A percentile compares a stretch with the other conserved stretches of the same genome.
These are phyloP conservation scores for Lagopus muta DNA, from an alignment of 2,113 vertebrate genomes.

Conservation along the genomic window DNA sequence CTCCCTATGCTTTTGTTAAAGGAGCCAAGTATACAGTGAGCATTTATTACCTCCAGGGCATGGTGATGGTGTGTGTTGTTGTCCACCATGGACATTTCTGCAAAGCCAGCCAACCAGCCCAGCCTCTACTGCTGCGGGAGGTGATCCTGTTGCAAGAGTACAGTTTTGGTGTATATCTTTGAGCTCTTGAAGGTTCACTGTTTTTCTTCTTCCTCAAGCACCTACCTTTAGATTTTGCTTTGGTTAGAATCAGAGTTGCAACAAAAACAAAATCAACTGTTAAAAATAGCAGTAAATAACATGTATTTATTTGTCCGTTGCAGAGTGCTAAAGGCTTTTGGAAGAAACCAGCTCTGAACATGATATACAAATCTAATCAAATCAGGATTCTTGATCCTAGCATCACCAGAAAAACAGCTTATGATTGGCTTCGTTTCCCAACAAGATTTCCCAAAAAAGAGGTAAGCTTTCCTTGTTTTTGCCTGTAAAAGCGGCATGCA, in stretches of 20 bases:
- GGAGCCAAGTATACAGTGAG: neutral
- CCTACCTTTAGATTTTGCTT: neutral
- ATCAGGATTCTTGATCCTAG: slow-evolving; percentile 83
- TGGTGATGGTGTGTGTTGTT: rapidly evolving
- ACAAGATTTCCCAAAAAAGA: slow-evolving; percentile 73
- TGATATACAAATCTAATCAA: slow-evolving; percentile 81
- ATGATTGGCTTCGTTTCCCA: slow-evolving; percentile 80
- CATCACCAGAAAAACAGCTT: slow-evolving; percentile 78
- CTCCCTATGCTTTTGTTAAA: neutral
- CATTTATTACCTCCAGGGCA: neutral
- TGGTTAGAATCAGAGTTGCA: neutral
- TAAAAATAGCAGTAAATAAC: neutral
- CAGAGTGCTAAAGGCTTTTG: slow-evolving; percentile 80
- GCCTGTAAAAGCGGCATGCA: neutral
- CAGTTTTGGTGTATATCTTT: neutral
- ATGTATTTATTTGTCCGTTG: slow-evolving; percentile 15
- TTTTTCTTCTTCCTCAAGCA: neutral
- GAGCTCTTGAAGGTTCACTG: neutral
- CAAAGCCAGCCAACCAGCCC: neutral
- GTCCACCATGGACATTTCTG: neutral
- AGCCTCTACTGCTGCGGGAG: neutral
- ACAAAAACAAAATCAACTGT: neutral
- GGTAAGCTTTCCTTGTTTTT: slow-evolving; percentile 66
- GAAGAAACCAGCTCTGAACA: slow-evolving; percentile 80
- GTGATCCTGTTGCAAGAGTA: neutral